phyloP scores from a whole-genome alignment of 2,888 invertebrate species.

The Microctonus hyperodae region DNA sequence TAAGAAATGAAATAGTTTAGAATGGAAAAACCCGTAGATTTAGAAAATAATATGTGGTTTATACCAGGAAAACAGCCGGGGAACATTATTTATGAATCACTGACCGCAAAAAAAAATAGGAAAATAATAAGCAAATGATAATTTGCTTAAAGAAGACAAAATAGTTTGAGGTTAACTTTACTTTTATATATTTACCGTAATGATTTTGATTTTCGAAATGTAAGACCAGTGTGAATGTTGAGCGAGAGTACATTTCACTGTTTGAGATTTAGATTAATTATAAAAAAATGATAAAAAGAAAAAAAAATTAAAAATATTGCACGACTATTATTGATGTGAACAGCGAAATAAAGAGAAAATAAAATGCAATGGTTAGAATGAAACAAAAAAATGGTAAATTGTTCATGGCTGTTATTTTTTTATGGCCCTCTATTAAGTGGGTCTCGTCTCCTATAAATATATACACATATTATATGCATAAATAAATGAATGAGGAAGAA shows the following conservation, averaged over 20 bases:
- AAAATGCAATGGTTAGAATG: slow-evolving; percentile 42
- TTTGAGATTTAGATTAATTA: slow-evolving; percentile 14
- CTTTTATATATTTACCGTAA: slow-evolving; percentile 30
- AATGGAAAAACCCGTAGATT: slow-evolving; percentile 9
- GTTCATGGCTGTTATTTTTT: slow-evolving; percentile 62
- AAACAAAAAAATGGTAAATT: slow-evolving; percentile 50
- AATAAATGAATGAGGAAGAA: slow-evolving; percentile 42
- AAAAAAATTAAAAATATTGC: slow-evolving; percentile 19
- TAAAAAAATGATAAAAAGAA: not conserved
- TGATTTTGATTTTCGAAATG: slow-evolving; percentile 34
- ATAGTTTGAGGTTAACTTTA: slow-evolving; percentile 22
- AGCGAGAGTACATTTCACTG: slow-evolving; percentile 19
- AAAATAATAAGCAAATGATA: slow-evolving; percentile 21
- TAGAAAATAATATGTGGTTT: slow-evolving; percentile 22
- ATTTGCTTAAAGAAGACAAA: slow-evolving; percentile 15
- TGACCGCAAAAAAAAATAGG: slow-evolving; percentile 24
- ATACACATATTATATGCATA: slow-evolving; percentile 47
- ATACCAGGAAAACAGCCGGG: slow-evolving; percentile 24
- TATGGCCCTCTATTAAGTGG: slow-evolving; percentile 53
- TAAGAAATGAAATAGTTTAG: slow-evolving; percentile 5
- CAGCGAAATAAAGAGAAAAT: slow-evolving; percentile 36
- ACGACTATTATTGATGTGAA: slow-evolving; percentile 32
- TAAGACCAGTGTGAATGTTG: slow-evolving; percentile 30
- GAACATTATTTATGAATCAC: slow-evolving; percentile 36
- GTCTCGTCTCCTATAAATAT: slow-evolving; percentile 50